Conservation (phyloP, 2,888 invertebrate genomes). For the Noctua janthe region DNA sequence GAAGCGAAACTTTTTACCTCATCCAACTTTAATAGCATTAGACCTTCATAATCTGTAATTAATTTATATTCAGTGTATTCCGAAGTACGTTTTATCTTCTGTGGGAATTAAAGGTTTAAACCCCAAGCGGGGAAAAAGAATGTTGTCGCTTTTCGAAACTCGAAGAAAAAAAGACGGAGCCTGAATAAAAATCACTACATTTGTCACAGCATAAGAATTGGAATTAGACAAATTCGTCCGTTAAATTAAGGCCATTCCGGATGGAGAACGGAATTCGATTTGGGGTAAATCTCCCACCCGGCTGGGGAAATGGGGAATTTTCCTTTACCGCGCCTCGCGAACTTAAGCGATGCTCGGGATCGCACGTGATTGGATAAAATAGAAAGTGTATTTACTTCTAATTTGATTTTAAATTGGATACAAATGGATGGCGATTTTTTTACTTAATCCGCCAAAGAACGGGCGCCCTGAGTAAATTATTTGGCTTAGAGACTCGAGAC, state of each 20-base stretch:
- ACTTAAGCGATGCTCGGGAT: slow-evolving; percentile 77
- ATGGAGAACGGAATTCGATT: slow-evolving; percentile 86
- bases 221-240: slow-evolving; percentile 90
- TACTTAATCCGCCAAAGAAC: slow-evolving; percentile 77
- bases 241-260: slow-evolving; percentile 89
- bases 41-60: slow-evolving; percentile 66
- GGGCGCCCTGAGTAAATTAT: slow-evolving; percentile 78
- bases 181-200: slow-evolving; percentile 89
- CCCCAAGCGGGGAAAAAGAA: slow-evolving; percentile 61
- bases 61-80: slow-evolving; percentile 68
- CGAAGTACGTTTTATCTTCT: slow-evolving; percentile 61
- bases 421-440: slow-evolving; percentile 84
- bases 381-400: slow-evolving; percentile 88
- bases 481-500: slow-evolving; percentile 77
- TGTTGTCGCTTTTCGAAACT: slow-evolving; percentile 68
- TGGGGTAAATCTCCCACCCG: slow-evolving; percentile 86
- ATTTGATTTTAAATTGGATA: slow-evolving; percentile 89
- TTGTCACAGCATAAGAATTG: slow-evolving; percentile 89
- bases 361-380: slow-evolving; percentile 86
- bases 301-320: slow-evolving; percentile 81
- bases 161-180: slow-evolving; percentile 72
- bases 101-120: slow-evolving; percentile 65
- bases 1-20: slow-evolving; percentile 60
- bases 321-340: slow-evolving; percentile 78
- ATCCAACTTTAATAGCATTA: slow-evolving; percentile 64